phyloP scores from a whole-genome alignment of 2,113 vertebrate genomes.

The Pyxicephalus adspersus region DNA sequence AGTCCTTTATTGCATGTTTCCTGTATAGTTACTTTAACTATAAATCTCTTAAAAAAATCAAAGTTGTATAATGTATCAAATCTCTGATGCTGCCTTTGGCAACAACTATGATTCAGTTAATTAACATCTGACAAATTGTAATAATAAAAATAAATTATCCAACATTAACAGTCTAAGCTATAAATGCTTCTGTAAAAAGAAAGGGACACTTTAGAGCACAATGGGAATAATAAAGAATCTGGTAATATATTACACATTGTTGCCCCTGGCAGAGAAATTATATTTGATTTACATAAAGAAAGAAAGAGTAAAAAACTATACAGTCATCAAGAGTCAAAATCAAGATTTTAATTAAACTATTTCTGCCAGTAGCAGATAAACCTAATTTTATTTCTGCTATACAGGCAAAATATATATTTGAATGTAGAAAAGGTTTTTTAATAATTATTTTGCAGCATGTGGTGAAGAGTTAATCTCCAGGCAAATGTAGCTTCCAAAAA shows the following conservation, averaged over 20 bases:
- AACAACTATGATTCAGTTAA: constrained; percentile 31
- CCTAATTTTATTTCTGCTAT: constrained; percentile 36
- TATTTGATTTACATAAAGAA: constrained; percentile 49
- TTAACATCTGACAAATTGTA: constrained; percentile 20
- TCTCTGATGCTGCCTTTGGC: constrained; percentile 5
- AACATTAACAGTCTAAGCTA: constrained; percentile 24
- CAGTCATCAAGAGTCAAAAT: constrained; percentile 46
- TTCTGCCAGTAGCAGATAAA: constrained; percentile 44
- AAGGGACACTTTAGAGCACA: constrained; percentile 13
- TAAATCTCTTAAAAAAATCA: too few species aligned
- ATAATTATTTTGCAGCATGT: constrained; percentile 37
- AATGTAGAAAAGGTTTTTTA: constrained; percentile 34
- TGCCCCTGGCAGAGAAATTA: constrained; percentile 42
- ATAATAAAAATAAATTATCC: constrained; percentile 38
- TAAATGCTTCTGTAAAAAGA: constrained; percentile 12
- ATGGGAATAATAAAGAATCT: constrained; percentile 14
- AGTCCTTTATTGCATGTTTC: too few species aligned
- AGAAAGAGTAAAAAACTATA: constrained; percentile 44
- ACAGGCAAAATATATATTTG: constrained; percentile 38
- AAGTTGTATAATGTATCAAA: too few species aligned
- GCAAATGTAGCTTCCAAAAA: too few species aligned
- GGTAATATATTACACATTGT: constrained; percentile 36
- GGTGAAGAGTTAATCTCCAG: neutral
- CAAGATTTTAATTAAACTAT: constrained; percentile 49
- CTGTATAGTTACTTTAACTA: too few species aligned